Evolutionary conservation across 2,113 vertebrate genomes (phyloP).

Genomic region (Paralichthys olivaceus): DNA sequence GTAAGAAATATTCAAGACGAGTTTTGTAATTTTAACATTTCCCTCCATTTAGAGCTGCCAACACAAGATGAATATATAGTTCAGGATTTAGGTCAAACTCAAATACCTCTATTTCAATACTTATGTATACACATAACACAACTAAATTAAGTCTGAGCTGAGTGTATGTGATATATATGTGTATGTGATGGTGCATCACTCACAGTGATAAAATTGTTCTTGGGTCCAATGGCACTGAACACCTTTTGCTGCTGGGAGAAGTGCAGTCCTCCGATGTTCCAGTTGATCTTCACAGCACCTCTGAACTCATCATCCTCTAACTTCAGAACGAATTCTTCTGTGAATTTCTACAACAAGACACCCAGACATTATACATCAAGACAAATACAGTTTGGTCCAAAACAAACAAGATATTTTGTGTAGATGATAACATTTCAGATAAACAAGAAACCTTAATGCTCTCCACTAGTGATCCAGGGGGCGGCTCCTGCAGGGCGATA

Average conservation of each 20-base stretch:
- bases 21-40: too few relatives aligned
- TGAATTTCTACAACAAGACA: constrained; percentile 75
- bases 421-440: background rate
- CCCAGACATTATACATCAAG: background rate
- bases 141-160: background rate
- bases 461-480: constrained; percentile 89
- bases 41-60: too few relatives aligned
- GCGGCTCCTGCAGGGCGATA: constrained; percentile 91
- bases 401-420: background rate
- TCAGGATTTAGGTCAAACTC: background rate
- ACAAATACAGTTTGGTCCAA: background rate
- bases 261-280: constrained; percentile 93
- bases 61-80: too few relatives aligned
- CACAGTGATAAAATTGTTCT: constrained; percentile 80
- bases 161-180: background rate
- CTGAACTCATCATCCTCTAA: constrained; percentile 82
- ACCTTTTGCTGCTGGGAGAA: constrained; percentile 88
- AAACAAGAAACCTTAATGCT: constrained; percentile 84
- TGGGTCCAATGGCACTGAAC: constrained; percentile 84
- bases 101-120: constrained; percentile 1
- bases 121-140: background rate
- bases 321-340: constrained; percentile 80
- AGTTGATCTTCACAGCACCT: constrained; percentile 84
- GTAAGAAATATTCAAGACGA: background rate
- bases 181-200: constrained; percentile 29